A percentile compares a stretch with the other conserved stretches of the same genome.
These are phyloP conservation scores for Drosophila ananassae DNA, from an alignment of 1,140 invertebrate species.

Conservation along the genomic window DNA sequence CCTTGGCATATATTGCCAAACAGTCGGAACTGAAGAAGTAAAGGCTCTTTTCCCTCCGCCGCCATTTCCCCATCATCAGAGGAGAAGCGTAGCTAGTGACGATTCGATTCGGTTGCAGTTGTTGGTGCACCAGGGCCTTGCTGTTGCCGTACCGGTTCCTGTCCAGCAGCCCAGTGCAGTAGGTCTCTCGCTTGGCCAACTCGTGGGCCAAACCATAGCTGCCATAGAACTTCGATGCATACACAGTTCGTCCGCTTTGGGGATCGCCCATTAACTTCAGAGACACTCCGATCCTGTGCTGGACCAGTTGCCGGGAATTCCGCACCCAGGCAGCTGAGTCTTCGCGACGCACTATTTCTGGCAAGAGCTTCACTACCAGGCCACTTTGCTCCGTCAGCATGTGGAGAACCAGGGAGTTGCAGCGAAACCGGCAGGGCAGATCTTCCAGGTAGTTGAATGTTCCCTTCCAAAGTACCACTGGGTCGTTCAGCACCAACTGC, in stretches of 20 bases:
- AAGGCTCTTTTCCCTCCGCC: conserved; percentile 53
- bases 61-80: conserved; percentile 74
- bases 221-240: conserved; percentile 68
- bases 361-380: conserved; percentile 54
- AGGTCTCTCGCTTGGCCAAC: conserved; percentile 51
- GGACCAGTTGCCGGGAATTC: conserved; percentile 62
- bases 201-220: conserved; percentile 66
- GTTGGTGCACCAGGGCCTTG: conserved; percentile 62
- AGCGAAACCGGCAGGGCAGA: conserved; percentile 47
- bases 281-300: conserved; percentile 44
- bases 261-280: conserved; percentile 54
- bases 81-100: conserved; percentile 58
- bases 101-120: conserved; percentile 46
- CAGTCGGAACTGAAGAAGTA: conserved; percentile 75
- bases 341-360: conserved; percentile 48
- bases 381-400: conserved; percentile 65
- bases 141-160: conserved; percentile 70
- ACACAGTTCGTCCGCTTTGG: conserved; percentile 57
- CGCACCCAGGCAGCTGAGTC: conserved; percentile 35
- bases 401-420: conserved; percentile 54
- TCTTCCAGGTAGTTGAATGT: conserved; percentile 52
- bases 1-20: conserved; percentile 68
- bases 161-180: conserved; percentile 69
- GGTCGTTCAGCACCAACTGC: conserved; percentile 62
- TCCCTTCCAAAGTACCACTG: conserved; percentile 61